Conservation (phyloP, 1,140 invertebrate species). For the Doryteuthis pealeii region DNA sequence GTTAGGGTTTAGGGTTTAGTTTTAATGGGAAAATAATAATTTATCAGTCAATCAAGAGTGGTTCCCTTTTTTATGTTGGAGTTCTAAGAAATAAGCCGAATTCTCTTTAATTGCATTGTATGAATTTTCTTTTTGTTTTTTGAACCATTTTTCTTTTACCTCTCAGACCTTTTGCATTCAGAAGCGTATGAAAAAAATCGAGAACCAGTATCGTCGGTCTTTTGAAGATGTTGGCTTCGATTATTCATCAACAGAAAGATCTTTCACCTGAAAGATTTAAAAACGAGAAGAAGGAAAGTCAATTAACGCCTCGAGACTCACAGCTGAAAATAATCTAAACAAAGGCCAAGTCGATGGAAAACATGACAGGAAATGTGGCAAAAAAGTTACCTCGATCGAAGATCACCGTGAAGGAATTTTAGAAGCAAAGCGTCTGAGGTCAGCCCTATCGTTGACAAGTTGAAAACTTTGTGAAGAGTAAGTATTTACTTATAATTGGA, state of each 20-base stretch:
- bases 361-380: conserved; percentile 31
- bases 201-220: conserved; percentile 42
- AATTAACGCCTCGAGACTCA: conserved; percentile 25
- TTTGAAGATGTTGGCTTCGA: conserved; percentile 39
- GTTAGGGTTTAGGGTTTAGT: no score
- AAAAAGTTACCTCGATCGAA: conserved; percentile 38
- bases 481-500: no score
- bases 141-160: conserved; percentile 25
- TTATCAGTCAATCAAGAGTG: no score
- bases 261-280: conserved; percentile 23
- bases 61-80: no score
- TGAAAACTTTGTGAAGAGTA: conserved; percentile 36
- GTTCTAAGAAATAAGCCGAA: no score
- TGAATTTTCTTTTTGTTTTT: conserved; percentile 13
- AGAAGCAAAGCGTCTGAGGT: conserved; percentile 31
- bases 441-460: conserved; percentile 30
- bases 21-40: no score
- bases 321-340: conserved; percentile 25
- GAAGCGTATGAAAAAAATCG: conserved; percentile 36
- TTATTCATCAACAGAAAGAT: conserved; percentile 34
- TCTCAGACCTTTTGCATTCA: conserved; percentile 35
- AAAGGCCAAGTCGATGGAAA: conserved; percentile 28
- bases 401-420: conserved; percentile 34
- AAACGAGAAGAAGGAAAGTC: conserved; percentile 24
- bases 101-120: no score